These are phyloP conservation scores for Polyodon spathula DNA, from an alignment of 2,113 vertebrate genomes.

Conservation along the genomic window DNA sequence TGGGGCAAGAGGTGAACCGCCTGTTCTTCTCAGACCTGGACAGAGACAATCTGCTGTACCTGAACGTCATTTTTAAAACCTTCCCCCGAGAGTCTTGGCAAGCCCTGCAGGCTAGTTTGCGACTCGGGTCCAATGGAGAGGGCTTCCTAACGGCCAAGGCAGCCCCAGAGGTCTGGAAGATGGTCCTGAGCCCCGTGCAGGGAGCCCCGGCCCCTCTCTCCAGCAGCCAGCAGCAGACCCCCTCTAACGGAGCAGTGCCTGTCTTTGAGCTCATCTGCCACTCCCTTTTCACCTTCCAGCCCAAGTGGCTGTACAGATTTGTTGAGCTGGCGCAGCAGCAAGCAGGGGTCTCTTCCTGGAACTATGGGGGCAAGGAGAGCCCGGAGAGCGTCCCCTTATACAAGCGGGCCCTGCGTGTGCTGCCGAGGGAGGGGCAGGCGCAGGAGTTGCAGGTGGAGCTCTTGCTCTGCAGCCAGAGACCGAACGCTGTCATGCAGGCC, in stretches of 20 bases:
- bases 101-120: slow-evolving; percentile 60
- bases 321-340: slow-evolving; percentile 79
- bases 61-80: slow-evolving; percentile 71
- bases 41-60: slow-evolving; percentile 68
- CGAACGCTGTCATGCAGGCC: slow-evolving; percentile 85
- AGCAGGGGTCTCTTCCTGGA: slow-evolving; percentile 61
- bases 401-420: slow-evolving; percentile 69
- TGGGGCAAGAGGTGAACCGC: slow-evolving; percentile 74
- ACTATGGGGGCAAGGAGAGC: slow-evolving; percentile 51
- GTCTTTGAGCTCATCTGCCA: slow-evolving; percentile 86
- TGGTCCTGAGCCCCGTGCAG: slow-evolving; percentile 55
- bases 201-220: slow-evolving; percentile 18
- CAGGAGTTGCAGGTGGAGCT: slow-evolving; percentile 76
- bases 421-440: slow-evolving; percentile 48
- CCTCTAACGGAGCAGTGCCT: slow-evolving; percentile 52
- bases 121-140: slow-evolving; percentile 69
- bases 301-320: slow-evolving; percentile 76
- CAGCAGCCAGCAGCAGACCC: slow-evolving; percentile 35
- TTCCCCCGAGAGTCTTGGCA: slow-evolving; percentile 78
- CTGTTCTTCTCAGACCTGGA: slow-evolving; percentile 69
- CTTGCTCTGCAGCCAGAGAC: slow-evolving; percentile 78
- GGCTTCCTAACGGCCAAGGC: slow-evolving; percentile 67
- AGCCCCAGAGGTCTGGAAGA: slow-evolving; percentile 81
- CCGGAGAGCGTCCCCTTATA: slow-evolving; percentile 73
- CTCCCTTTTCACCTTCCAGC: slow-evolving; percentile 67